A percentile compares a stretch with the other conserved stretches of the same genome.
These are phyloP conservation scores for Pseudachorutes palmiensis DNA, from an alignment of 1,140 invertebrate genomes.

Conservation along the genomic window DNA sequence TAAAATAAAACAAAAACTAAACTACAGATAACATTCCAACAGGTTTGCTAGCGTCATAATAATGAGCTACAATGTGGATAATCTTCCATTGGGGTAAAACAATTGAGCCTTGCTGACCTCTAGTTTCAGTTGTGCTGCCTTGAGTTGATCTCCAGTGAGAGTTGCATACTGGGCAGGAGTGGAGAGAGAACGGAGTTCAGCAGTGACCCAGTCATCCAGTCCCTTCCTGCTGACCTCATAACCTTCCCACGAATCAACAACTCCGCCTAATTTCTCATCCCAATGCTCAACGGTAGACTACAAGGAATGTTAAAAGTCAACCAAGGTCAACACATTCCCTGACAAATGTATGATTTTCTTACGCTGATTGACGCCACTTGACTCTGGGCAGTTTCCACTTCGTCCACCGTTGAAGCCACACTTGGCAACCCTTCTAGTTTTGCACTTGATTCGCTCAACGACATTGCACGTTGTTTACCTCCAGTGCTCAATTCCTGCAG, in stretches of 20 bases:
- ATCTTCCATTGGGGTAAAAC: not conserved
- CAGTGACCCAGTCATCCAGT: conserved; percentile 23
- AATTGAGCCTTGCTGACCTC: conserved; percentile 12
- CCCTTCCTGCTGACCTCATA: conserved; percentile 16
- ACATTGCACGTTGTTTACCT: not conserved
- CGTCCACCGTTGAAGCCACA: conserved; percentile 22
- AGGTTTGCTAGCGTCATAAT: too few species aligned
- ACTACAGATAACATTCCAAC: too few species aligned
- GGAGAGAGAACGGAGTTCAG: conserved; percentile 12
- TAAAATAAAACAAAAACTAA: too few species aligned
- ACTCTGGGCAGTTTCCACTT: conserved; percentile 23
- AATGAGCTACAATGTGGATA: too few species aligned
- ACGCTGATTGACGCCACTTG: conserved; percentile 18
- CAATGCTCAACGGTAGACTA: conserved; percentile 21
- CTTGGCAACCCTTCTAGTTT: not conserved
- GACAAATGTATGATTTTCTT: not conserved
- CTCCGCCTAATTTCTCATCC: conserved; percentile 27
- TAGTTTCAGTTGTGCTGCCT: conserved; percentile 2
- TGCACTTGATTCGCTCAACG: not conserved
- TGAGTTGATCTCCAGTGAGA: conserved; percentile 9
- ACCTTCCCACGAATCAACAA: conserved; percentile 29
- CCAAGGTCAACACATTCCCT: not conserved
- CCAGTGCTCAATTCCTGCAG: not conserved
- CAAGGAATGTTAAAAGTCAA: not conserved
- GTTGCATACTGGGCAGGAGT: conserved; percentile 15